Conservation (phyloP, 2,888 invertebrate genomes). For the Synanthedon tipuliformis region DNA sequence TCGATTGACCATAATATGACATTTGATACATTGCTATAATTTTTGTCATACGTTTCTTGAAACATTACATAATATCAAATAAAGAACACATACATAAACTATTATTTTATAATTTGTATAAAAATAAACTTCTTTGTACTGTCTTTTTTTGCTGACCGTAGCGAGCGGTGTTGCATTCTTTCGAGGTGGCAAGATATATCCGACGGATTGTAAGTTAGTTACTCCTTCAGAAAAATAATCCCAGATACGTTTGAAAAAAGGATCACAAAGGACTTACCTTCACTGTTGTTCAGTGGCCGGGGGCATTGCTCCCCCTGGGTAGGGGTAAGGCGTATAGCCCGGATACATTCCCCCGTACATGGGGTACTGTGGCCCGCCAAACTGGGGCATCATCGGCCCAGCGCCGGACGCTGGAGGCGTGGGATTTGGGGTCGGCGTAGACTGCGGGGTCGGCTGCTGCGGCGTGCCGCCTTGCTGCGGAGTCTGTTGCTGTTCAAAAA, state of each 20-base stretch:
- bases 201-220: too few species aligned
- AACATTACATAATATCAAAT: too few species aligned
- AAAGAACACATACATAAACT: too few species aligned
- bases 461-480: conserved; percentile 2
- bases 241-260: conserved; percentile 11
- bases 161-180: too few species aligned
- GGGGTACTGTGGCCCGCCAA: conserved; percentile 34
- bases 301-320: conserved; percentile 24
- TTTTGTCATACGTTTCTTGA: too few species aligned
- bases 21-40: too few species aligned
- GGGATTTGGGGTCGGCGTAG: conserved; percentile 14
- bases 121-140: too few species aligned
- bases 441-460: conserved; percentile 13
- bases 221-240: conserved; percentile 2
- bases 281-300: conserved; percentile 27
- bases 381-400: conserved; percentile 14
- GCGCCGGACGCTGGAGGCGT: conserved; percentile 11
- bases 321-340: conserved; percentile 35
- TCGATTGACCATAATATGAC: too few species aligned
- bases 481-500: not conserved
- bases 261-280: conserved; percentile 21
- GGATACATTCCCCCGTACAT: conserved; percentile 49
- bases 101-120: too few species aligned
- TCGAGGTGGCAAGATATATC: too few species aligned
- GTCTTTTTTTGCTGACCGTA: too few species aligned